Evolutionary conservation across 2,888 invertebrate species (phyloP).

Genomic region (Parelbella ahira): DNA sequence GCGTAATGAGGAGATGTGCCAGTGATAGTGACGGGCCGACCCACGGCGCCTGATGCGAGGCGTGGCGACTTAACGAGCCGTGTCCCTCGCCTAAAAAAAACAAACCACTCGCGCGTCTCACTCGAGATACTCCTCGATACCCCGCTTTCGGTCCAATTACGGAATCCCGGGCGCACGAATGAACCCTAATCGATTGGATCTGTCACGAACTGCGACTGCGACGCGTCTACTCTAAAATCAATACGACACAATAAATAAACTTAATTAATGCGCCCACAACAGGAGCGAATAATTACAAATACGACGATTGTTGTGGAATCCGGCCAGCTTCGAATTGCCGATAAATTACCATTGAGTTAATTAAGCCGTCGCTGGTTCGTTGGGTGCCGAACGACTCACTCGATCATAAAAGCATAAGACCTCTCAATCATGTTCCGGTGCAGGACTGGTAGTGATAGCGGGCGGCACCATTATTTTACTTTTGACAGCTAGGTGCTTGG

Average conservation of each 20-base stretch:
- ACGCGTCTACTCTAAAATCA: slow-evolving; percentile 20
- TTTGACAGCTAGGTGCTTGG: slow-evolving; percentile 46
- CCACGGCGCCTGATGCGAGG: slow-evolving; percentile 37
- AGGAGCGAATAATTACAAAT: slow-evolving; percentile 6
- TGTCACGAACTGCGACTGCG: slow-evolving; percentile 37
- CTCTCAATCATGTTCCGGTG: slow-evolving; percentile 42
- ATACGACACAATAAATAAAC: slow-evolving; percentile 23
- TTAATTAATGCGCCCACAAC: slow-evolving; percentile 25
- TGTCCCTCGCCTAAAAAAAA: slow-evolving; percentile 30
- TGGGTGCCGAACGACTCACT: slow-evolving; percentile 38
- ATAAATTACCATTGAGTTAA: slow-evolving; percentile 21
- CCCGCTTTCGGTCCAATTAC: slow-evolving; percentile 63
- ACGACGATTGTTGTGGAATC: slow-evolving; percentile 8
- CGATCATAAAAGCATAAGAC: slow-evolving; percentile 44
- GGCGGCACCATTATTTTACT: slow-evolving; percentile 49
- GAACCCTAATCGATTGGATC: slow-evolving; percentile 50
- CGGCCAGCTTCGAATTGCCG: slow-evolving; percentile 7
- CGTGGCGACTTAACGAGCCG: slow-evolving; percentile 49
- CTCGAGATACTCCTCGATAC: slow-evolving; percentile 26
- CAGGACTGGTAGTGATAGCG: slow-evolving; percentile 45
- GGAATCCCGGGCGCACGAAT: slow-evolving; percentile 58
- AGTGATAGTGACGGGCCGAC: slow-evolving; percentile 40
- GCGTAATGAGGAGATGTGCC: slow-evolving; percentile 52
- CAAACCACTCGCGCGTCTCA: slow-evolving; percentile 18
- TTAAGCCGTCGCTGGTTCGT: slow-evolving; percentile 17